phyloP scores from a whole-genome alignment of 92 coral and sea anemone species.

The Porites divaricata region DNA sequence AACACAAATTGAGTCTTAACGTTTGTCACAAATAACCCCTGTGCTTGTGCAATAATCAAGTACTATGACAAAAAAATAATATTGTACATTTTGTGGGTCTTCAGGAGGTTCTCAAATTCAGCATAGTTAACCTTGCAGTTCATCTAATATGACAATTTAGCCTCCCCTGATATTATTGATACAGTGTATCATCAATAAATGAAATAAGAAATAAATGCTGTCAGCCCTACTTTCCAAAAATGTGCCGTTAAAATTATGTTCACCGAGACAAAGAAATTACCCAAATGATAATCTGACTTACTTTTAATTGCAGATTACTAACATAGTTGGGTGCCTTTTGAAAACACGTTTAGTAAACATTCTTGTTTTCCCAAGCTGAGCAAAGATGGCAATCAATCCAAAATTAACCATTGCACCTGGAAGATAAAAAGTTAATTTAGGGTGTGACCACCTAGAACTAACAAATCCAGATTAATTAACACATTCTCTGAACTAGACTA shows the following conservation, averaged over 20 bases:
- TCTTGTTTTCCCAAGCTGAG: constrained; percentile 36
- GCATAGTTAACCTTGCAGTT: too few species aligned
- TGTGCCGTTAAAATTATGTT: background rate
- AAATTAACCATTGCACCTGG: constrained; percentile 36
- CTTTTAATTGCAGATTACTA: constrained; percentile 13
- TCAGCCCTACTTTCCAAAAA: background rate
- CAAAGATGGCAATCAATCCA: constrained; percentile 41
- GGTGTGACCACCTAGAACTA: constrained; percentile 7
- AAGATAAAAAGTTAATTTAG: constrained; percentile 35
- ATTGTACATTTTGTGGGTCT: too few species aligned
- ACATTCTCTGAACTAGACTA: background rate
- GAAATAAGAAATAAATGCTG: background rate
- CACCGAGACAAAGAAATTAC: background rate
- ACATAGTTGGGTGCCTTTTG: constrained; percentile 15
- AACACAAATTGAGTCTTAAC: too few species aligned
- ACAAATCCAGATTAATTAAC: constrained; percentile 1
- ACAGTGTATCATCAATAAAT: too few species aligned
- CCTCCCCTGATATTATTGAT: too few species aligned
- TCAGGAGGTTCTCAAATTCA: too few species aligned
- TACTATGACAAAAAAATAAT: too few species aligned
- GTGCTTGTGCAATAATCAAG: too few species aligned
- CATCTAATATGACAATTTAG: too few species aligned
- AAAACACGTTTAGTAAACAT: constrained; percentile 10
- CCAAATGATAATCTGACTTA: background rate
- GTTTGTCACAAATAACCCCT: too few species aligned